These are phyloP conservation scores for Apogon hyalosoma DNA, from an alignment of 2,797 vertebrate species.

Conservation along the genomic window DNA sequence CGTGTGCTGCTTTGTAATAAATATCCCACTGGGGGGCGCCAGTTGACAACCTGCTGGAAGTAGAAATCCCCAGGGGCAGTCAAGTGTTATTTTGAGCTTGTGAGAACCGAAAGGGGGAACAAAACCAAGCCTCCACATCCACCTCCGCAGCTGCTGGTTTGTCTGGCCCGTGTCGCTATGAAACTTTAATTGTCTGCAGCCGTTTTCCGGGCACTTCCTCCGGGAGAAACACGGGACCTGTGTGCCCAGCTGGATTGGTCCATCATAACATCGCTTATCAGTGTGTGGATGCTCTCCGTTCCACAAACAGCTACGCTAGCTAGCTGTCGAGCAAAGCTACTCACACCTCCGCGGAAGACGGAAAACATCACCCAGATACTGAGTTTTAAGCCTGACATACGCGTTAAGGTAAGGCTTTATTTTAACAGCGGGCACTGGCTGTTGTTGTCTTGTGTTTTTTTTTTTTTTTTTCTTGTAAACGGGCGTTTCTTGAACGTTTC, in stretches of 20 bases:
- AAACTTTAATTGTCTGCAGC: no score
- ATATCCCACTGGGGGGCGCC: constrained; percentile 49
- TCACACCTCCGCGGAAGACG: constrained; percentile 19
- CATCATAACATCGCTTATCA: constrained; percentile 46
- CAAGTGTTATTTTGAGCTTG: constrained; percentile 31
- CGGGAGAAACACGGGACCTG: constrained; percentile 38
- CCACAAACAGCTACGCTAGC: constrained; percentile 52
- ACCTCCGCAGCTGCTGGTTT: background rate
- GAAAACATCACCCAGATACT: background rate
- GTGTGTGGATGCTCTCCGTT: constrained; percentile 21
- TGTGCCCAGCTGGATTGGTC: constrained; percentile 59
- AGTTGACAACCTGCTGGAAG: background rate
- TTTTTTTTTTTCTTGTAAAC: background rate
- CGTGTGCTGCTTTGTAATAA: background rate
- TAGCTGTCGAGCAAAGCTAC: constrained; percentile 40
- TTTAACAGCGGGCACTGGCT: fast-evolving
- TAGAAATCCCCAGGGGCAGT: constrained; percentile 19
- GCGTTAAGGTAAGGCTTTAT: constrained; percentile 50
- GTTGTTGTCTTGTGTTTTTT: background rate
- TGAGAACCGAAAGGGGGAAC: constrained; percentile 18
- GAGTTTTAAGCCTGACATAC: background rate
- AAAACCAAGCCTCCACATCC: background rate
- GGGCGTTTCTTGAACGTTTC: background rate
- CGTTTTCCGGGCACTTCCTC: constrained; percentile 5
- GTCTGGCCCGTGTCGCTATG: background rate